Base-by-base conservation (phyloP, 1,140 invertebrate genomes). In the Riptortus pedestris region DNA sequence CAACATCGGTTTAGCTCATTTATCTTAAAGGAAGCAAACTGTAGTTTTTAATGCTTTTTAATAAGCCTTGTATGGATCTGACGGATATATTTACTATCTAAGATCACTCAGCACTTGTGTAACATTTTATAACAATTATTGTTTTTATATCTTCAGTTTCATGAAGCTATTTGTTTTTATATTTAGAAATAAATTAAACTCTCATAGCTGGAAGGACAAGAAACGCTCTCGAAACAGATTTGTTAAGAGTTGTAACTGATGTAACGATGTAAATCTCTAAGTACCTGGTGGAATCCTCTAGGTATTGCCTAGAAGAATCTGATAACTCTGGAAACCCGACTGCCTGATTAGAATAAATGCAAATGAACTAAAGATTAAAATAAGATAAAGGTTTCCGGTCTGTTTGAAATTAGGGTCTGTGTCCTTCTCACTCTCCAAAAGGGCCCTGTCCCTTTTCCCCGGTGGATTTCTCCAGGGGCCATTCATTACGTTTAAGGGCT, bases 361-460 rank as follows among this genome's bases (percentile, higher is more conserved):
- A 55, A 55, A 55, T 55, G 51, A 55, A 18, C 26, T 55, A 14
- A 22, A 55, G 51, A 55, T 55, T 55, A 55, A 55, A 55, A 55
- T 9, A 55, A 55, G 51, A 55, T 55, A 55, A 55, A 55, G 24
- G 12, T 55, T 55, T 55, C 51, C 51, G 51, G 51, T 26, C 24
- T 22, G 51, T 27, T 55, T 16, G 51, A 55, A 55, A 55, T 55
- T 55, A 55, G 51, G 51, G 26, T 55, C n/a, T 55, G 20, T 55
- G 20, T 55, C 51, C 31, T 38, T 38, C 31, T 38, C 31, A 7
- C 14, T 14, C 31, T 5, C 31, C 31, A n/a, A n/a, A n/a, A n/a
- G n/a, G n/a, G n/a, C n/a, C n/a, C n/a, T n/a, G n/a, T n/a, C n/a
- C n/a, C n/a, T n/a, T n/a, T n/a, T n/a, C n/a, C n/a, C n/a, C n/a